Conservation (phyloP, 2,797 vertebrate species). For the Cyclopterus lumpus region DNA sequence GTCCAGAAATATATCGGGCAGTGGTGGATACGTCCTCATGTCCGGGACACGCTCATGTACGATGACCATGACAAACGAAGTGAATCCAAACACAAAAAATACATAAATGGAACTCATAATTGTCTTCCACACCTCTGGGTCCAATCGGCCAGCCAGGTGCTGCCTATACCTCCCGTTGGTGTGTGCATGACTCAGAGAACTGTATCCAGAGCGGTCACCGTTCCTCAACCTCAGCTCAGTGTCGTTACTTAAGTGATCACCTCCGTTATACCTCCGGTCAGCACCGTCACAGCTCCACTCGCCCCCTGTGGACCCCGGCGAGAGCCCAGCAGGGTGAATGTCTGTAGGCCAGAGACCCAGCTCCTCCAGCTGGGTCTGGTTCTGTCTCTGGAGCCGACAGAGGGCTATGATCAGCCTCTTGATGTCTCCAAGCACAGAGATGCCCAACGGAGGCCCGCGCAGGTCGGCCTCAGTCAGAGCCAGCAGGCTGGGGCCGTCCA, state of each 20-base stretch:
- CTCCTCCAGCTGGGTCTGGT: constrained; percentile 86
- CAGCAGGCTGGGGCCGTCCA: constrained; percentile 92
- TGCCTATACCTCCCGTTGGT: constrained; percentile 88
- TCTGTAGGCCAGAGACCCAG: constrained; percentile 57
- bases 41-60: constrained; percentile 96
- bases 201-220: constrained; percentile 69
- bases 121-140: constrained; percentile 97
- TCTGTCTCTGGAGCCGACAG: constrained; percentile 89
- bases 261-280: constrained; percentile 42
- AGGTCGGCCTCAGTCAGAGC: constrained; percentile 94
- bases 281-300: constrained; percentile 57
- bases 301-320: constrained; percentile 32
- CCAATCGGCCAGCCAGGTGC: constrained; percentile 84
- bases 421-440: constrained; percentile 93
- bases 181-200: constrained; percentile 84
- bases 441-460: constrained; percentile 91
- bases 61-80: constrained; percentile 96
- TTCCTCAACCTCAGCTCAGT: constrained; percentile 84
- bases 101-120: constrained; percentile 91
- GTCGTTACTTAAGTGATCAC: constrained; percentile 86
- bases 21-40: constrained; percentile 95
- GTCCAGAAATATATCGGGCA: constrained; percentile 97
- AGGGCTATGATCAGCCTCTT: constrained; percentile 92
- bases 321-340: constrained; percentile 11
- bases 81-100: constrained; percentile 94